These are phyloP conservation scores for Philotrypesis tridentata DNA, from an alignment of 1,140 invertebrate genomes.

Conservation along the genomic window DNA sequence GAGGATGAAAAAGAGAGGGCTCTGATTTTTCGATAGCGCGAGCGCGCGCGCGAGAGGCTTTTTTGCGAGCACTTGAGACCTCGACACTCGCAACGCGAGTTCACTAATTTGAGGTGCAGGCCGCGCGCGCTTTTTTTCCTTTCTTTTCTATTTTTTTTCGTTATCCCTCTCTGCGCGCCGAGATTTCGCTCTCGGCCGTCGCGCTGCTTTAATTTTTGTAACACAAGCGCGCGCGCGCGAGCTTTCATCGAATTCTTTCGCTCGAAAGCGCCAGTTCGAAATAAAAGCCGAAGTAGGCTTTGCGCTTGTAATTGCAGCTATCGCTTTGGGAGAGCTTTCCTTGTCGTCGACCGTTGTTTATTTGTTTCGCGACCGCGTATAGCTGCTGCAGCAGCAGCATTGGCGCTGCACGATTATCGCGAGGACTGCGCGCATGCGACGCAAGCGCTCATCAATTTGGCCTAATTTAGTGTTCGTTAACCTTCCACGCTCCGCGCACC, in stretches of 20 bases:
- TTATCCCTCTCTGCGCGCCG: too few relatives aligned
- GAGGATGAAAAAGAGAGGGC: background rate
- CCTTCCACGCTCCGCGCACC: background rate
- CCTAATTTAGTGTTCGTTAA: constrained; percentile 26
- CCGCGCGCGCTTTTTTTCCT: background rate
- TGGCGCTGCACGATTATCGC: background rate
- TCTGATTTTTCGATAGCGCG: constrained; percentile 1
- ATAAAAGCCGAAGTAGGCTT: too few relatives aligned
- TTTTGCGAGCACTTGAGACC: constrained; percentile 4
- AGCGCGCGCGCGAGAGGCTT: background rate
- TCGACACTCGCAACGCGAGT: constrained; percentile 10
- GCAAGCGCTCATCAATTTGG: constrained; percentile 17
- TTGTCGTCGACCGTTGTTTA: too few relatives aligned
- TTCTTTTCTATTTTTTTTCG: too few relatives aligned
- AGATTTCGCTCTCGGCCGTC: background rate
- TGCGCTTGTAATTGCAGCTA: too few relatives aligned
- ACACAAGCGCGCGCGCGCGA: too few relatives aligned
- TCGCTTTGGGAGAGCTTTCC: too few relatives aligned
- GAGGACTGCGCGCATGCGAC: background rate
- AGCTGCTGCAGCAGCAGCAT: too few relatives aligned
- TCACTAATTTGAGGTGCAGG: constrained; percentile 36
- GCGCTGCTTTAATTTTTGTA: background rate
- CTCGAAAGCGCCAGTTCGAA: too few relatives aligned
- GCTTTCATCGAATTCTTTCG: too few relatives aligned
- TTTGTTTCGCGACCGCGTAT: too few relatives aligned